A percentile compares a stretch with the other conserved stretches of the same genome.
phyloP scores from a whole-genome alignment of 2,113 vertebrate genomes.

The Leiothrix lutea region DNA sequence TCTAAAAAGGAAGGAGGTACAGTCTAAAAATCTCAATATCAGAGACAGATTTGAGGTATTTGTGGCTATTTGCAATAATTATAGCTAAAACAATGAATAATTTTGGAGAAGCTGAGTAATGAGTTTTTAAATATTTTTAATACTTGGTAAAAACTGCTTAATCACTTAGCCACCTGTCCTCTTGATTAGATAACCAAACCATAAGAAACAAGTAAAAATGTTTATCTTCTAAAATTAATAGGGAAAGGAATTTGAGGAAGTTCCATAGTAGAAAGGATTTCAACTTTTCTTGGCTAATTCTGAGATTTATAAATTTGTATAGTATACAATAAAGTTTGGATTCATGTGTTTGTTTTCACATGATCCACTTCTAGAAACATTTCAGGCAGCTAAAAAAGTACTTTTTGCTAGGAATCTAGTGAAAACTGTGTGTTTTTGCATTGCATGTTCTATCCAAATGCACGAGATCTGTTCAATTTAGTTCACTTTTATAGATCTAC shows the following conservation, averaged over 20 bases:
- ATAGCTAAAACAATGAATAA: neutral
- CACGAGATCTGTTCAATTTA: neutral
- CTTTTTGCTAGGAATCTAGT: neutral
- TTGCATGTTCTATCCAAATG: neutral
- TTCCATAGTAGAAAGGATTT: neutral
- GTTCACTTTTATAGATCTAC: neutral
- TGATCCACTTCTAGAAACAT: neutral
- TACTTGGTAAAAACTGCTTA: neutral
- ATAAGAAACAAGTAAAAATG: neutral
- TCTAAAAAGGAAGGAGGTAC: neutral
- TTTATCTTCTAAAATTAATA: neutral
- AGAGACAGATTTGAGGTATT: neutral
- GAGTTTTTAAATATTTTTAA: neutral
- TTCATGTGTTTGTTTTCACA: neutral
- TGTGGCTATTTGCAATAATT: neutral
- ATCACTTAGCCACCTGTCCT: neutral
- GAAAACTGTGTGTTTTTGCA: neutral
- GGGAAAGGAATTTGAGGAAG: neutral
- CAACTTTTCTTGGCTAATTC: neutral
- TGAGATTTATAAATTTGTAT: neutral
- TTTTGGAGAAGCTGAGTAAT: neutral
- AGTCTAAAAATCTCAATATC: neutral
- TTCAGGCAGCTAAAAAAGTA: neutral
- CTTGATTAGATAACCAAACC: neutral
- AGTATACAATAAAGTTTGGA: neutral